Base-by-base conservation (phyloP, 2,888 invertebrate species). In the Phortica magna region DNA sequence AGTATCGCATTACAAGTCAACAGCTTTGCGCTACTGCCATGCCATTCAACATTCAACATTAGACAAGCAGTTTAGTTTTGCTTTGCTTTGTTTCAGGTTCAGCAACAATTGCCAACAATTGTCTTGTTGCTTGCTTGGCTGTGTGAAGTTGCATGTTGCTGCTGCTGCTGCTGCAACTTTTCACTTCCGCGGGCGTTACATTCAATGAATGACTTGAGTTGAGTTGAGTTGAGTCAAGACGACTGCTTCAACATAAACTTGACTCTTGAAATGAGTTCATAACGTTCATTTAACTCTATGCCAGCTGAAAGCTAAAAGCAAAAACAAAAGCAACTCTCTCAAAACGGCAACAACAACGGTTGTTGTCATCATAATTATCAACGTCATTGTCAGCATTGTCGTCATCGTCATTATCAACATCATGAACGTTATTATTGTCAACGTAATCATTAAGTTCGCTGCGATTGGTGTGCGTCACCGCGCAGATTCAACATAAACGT, bases 231-330 rank as follows among this genome's bases (percentile, higher is more conserved):
- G 84, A 80, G 76, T 84, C 84, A 84, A n/a, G 80, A 80, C 41
- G 57, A 22, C 41, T 68, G 12, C 48, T 70, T 48, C 71, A 65
- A 70, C 82, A 83, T 77, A 83, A 84, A 87, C 84, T 85, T 87
- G 85, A 85, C 83, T 85, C 83, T 81, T 73, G 79, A 81, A 85
- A 83, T 85, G 87, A 85, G 85, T 85, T 85, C 84, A 85, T 84
- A 83, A 80, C 85, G 86, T 82, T 87, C 85, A 77, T 78, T 80
- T 82, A 81, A 81, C 81, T 79, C 61, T 31, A 7, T 53, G 48
- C 19, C 48, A 41, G 19, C 31, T 19, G 19, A 59, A 59, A 59
- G 17, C 31, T 31, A 57, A 19, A n/a, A 59, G 2, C n/a, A n/a
- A 59, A 59, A 14, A 59, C n/a, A 17, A 12, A 59, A n/a, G n/a